phyloP scores from a whole-genome alignment of 2,888 invertebrate genomes.

The Leucoptera coffeella region DNA sequence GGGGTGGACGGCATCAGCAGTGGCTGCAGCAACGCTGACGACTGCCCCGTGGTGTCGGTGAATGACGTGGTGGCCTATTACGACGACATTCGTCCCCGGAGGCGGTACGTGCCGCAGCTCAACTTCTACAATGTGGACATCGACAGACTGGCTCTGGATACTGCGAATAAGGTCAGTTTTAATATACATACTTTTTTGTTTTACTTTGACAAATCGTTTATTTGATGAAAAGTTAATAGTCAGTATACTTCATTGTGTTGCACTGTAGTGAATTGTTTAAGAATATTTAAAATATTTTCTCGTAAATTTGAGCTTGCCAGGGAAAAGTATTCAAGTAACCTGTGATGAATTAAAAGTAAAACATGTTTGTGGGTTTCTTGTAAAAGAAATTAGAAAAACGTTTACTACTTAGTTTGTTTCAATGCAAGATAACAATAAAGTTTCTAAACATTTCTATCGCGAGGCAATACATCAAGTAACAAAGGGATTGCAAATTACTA shows the following conservation, averaged over 20 bases:
- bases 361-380: too few species aligned
- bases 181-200: neutral
- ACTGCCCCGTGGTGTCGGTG: constrained; percentile 49
- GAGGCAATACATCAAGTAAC: too few species aligned
- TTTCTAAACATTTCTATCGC: too few species aligned
- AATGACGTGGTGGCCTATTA: constrained; percentile 47
- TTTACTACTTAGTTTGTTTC: too few species aligned
- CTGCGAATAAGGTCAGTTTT: constrained; percentile 29
- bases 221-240: neutral
- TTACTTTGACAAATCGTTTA: neutral
- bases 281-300: neutral
- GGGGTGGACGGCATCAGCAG: constrained; percentile 55
- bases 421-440: too few species aligned
- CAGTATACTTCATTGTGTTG: neutral
- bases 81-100: constrained; percentile 33
- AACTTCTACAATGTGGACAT: constrained; percentile 41
- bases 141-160: constrained; percentile 35
- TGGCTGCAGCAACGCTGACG: constrained; percentile 52
- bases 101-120: constrained; percentile 35
- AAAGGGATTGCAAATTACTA: too few species aligned
- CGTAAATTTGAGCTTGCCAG: neutral
- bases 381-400: too few species aligned
- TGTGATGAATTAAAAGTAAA: too few species aligned
- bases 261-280: neutral
- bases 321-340: too few species aligned